These are phyloP conservation scores for Rafetus swinhoei DNA, from an alignment of 2,113 vertebrate genomes.

Conservation along the genomic window DNA sequence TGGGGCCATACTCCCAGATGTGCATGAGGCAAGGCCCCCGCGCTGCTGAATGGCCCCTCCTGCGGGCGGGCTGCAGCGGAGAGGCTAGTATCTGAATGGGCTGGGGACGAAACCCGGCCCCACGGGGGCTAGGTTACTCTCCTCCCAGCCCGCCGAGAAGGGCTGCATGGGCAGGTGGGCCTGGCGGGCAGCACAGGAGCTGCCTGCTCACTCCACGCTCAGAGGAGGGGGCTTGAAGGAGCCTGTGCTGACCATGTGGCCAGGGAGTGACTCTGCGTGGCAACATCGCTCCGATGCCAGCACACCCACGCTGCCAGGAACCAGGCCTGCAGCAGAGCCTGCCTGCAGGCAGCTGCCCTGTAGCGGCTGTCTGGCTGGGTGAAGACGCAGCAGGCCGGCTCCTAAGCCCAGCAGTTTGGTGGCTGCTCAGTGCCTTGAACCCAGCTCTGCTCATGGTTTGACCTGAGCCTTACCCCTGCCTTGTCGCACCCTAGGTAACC, in stretches of 20 bases:
- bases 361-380: too few relatives aligned
- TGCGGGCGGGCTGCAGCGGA: not conserved
- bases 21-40: fast-evolving
- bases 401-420: not conserved
- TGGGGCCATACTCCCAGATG: not conserved
- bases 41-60: not conserved
- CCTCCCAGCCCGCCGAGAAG: not conserved
- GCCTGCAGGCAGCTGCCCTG: not conserved
- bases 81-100: not conserved
- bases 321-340: not conserved
- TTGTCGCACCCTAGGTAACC: not conserved
- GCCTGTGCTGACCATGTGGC: not conserved
- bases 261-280: not conserved
- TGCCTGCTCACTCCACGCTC: not conserved
- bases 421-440: not conserved
- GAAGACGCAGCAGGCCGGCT: not conserved
- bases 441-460: not conserved
- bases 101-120: not conserved
- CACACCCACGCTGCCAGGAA: not conserved
- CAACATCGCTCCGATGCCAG: not conserved
- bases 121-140: not conserved
- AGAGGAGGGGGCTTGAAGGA: not conserved
- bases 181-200: not conserved
- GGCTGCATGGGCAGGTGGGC: not conserved
- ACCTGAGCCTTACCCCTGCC: not conserved